Evolutionary conservation across 2,113 vertebrate genomes (phyloP).

Genomic region (Callaeas wilsoni): DNA sequence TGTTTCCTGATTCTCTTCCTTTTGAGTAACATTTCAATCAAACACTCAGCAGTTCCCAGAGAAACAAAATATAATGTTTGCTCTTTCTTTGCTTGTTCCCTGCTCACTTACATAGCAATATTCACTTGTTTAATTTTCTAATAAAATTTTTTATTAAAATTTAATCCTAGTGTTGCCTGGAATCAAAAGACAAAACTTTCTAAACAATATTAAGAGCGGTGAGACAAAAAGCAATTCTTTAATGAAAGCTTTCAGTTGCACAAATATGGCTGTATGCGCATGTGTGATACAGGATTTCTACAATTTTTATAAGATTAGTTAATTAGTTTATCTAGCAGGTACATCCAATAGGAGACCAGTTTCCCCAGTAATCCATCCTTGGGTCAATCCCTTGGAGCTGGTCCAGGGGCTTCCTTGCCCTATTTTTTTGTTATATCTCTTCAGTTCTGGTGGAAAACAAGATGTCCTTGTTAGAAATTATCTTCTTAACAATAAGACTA

Average conservation of each 20-base stretch:
- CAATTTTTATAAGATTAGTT: background rate
- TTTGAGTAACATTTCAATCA: background rate
- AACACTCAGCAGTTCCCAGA: background rate
- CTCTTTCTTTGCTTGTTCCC: background rate
- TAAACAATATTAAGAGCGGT: background rate
- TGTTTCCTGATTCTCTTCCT: background rate
- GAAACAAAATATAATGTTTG: background rate
- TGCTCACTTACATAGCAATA: background rate
- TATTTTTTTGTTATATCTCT: background rate
- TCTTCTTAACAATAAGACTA: background rate
- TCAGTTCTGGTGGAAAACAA: background rate
- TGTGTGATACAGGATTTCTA: background rate
- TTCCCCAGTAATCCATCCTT: background rate
- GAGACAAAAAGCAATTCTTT: background rate
- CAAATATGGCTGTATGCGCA: background rate
- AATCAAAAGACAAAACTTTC: background rate
- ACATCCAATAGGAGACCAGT: background rate
- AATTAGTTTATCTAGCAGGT: background rate
- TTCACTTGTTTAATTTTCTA: background rate
- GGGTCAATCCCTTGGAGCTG: background rate
- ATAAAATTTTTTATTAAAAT: background rate
- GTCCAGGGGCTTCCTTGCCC: background rate
- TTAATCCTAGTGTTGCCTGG: background rate
- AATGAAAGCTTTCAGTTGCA: background rate
- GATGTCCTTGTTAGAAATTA: background rate